phyloP scores from a whole-genome alignment of 2,888 invertebrate genomes.

The Tetragnatha montana region DNA sequence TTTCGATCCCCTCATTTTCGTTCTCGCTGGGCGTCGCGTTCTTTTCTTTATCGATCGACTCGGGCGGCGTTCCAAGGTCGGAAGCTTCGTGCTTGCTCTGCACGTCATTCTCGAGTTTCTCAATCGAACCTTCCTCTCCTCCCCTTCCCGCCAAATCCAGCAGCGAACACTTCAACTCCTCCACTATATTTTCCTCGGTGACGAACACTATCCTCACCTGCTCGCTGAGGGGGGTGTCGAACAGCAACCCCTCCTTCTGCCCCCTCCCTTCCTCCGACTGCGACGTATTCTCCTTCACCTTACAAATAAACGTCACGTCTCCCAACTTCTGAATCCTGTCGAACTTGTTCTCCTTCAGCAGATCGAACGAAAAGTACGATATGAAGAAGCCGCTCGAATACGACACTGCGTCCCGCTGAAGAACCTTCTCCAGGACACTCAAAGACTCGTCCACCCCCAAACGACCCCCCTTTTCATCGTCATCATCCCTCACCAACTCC shows the following conservation, averaged over 20 bases:
- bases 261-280: constrained; percentile 24
- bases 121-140: neutral
- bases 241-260: constrained; percentile 19
- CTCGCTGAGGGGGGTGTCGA: constrained; percentile 48
- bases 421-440: constrained; percentile 33
- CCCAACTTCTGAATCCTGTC: constrained; percentile 44
- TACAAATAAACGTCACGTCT: constrained; percentile 52
- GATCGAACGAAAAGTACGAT: constrained; percentile 46
- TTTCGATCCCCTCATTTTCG: neutral
- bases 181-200: constrained; percentile 45
- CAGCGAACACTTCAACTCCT: constrained; percentile 44
- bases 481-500: constrained; percentile 49
- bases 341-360: constrained; percentile 33
- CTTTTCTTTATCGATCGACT: constrained; percentile 1
- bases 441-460: constrained; percentile 29
- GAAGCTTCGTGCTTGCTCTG: neutral
- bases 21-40: neutral
- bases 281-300: constrained; percentile 47
- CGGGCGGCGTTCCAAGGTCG: neutral
- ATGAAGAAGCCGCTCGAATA: constrained; percentile 63
- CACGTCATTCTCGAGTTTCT: constrained; percentile 4
- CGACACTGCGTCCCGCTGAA: constrained; percentile 55
- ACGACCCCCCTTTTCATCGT: constrained; percentile 6
- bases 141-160: neutral
- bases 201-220: constrained; percentile 54